A percentile compares a stretch with the other conserved stretches of the same genome.
phyloP scores from a whole-genome alignment of 2,888 invertebrate genomes.

The Archaeoteleia sp. region DNA sequence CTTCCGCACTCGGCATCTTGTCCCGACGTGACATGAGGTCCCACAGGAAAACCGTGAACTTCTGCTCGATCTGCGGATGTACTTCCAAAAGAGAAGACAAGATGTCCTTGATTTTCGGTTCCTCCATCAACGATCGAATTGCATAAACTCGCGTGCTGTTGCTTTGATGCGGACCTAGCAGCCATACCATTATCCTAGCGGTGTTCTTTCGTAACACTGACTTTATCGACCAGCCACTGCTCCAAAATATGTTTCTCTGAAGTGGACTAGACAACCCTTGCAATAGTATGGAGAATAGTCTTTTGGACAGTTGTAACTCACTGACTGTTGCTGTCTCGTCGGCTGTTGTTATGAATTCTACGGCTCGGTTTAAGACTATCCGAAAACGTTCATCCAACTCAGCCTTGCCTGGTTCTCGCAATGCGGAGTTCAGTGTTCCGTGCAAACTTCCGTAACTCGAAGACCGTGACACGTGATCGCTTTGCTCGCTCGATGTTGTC shows the following conservation, averaged over 20 bases:
- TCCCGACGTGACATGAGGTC: conserved; percentile 72
- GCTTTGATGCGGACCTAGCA: conserved; percentile 75
- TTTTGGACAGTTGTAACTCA: conserved; percentile 75
- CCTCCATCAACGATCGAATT: conserved; percentile 74
- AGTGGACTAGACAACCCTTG: conserved; percentile 72
- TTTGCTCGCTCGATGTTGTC: conserved; percentile 72
- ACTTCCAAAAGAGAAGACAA: conserved; percentile 72
- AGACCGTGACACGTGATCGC: conserved; percentile 70
- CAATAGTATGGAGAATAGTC: conserved; percentile 77
- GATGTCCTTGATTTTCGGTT: conserved; percentile 74
- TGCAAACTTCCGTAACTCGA: conserved; percentile 69
- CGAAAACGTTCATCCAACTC: conserved; percentile 78
- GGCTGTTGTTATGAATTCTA: conserved; percentile 75
- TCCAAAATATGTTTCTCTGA: conserved; percentile 69
- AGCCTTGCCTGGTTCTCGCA: conserved; percentile 67
- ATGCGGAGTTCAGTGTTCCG: conserved; percentile 50
- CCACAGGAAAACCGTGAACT: conserved; percentile 75
- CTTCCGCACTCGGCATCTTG: conserved; percentile 73
- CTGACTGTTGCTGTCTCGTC: conserved; percentile 63
- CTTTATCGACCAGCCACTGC: conserved; percentile 69
- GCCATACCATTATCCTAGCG: conserved; percentile 75
- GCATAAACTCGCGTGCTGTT: conserved; percentile 74
- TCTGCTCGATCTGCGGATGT: conserved; percentile 75
- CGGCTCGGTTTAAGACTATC: conserved; percentile 76
- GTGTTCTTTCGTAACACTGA: conserved; percentile 73